Percentiles rank a stretch among this genome's conserved stretches.
These are phyloP conservation scores for Tonatia bakeri DNA, from an alignment of 2,113 vertebrate genomes.

Conservation along the genomic window DNA sequence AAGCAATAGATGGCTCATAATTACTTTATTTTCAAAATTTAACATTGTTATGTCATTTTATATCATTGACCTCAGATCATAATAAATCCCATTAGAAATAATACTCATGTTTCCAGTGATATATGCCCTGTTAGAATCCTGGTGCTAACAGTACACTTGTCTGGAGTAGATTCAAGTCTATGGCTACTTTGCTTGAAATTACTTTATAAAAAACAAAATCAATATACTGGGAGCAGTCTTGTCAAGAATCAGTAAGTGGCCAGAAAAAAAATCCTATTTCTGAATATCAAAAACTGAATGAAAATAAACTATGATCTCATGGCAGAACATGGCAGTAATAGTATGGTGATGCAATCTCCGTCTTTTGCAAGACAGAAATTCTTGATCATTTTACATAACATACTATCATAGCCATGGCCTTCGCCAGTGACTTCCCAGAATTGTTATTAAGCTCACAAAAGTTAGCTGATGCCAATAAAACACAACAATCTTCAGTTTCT, in stretches of 20 bases:
- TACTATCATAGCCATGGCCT: not conserved
- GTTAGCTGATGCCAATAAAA: not conserved
- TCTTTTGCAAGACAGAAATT: not conserved
- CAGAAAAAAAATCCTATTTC: not conserved
- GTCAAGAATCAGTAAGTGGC: not conserved
- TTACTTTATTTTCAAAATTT: not conserved
- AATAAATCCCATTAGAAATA: not conserved
- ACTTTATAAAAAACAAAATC: not conserved
- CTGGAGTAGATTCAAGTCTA: not conserved
- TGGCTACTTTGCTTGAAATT: not conserved
- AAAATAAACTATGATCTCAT: slow-evolving; percentile 4
- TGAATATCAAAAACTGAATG: not conserved
- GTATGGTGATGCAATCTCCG: not conserved
- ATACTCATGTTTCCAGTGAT: not conserved
- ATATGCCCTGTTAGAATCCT: not conserved
- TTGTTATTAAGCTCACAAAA: not conserved
- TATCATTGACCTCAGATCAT: not conserved
- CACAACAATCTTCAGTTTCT: not conserved
- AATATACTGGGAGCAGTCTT: not conserved
- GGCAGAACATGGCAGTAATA: not conserved
- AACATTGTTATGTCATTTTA: not conserved
- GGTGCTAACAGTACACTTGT: not conserved
- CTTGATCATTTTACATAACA: not conserved
- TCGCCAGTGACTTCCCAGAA: not conserved
- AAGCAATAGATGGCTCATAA: not conserved